Conservation (phyloP, 1,140 invertebrate species). For the Ceratina japonica region DNA sequence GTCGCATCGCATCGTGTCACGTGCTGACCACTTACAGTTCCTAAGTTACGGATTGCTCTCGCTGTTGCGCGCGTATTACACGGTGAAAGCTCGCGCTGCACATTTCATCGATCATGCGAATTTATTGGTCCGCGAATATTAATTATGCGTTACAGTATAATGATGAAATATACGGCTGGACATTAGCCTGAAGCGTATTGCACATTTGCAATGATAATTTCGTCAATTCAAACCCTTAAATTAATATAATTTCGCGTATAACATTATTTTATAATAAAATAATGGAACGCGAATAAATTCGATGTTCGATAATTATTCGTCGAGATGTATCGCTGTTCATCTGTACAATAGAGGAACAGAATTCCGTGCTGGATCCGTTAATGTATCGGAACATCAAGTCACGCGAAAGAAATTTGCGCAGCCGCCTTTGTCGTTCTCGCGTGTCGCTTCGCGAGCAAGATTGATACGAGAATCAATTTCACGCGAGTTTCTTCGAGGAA, state of each 20-base stretch:
- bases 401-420: background rate
- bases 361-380: background rate
- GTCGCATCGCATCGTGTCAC: too few relatives aligned
- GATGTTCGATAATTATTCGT: too few relatives aligned
- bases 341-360: background rate
- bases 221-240: too few relatives aligned
- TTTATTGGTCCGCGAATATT: background rate
- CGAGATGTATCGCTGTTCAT: background rate
- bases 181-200: too few relatives aligned
- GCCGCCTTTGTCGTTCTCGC: background rate
- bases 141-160: background rate
- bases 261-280: too few relatives aligned
- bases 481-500: background rate
- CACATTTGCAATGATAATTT: too few relatives aligned
- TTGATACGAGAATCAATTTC: slow-evolving; percentile 36
- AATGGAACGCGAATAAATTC: too few relatives aligned
- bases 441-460: slow-evolving; percentile 1
- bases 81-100: background rate
- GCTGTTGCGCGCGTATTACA: background rate
- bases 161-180: background rate
- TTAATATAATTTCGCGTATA: too few relatives aligned
- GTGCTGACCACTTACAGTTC: background rate
- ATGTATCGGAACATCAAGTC: background rate
- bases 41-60: background rate
- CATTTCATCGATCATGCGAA: background rate